These are phyloP conservation scores for Cephalopholis sonnerati DNA, from an alignment of 2,113 vertebrate species.

Conservation along the genomic window DNA sequence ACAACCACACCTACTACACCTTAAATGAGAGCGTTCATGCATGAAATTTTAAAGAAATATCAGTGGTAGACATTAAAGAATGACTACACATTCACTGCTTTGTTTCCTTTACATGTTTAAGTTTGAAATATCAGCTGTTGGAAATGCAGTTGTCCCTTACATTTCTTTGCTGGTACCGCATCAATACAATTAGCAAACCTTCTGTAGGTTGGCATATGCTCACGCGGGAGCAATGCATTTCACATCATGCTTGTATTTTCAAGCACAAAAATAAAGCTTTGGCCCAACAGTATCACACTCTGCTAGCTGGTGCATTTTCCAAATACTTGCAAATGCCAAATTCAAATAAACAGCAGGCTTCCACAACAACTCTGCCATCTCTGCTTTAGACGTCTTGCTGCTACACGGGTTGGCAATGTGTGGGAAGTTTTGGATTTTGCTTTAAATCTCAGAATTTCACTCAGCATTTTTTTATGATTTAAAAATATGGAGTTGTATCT, in stretches of 20 bases:
- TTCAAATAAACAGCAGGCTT: conserved; percentile 5
- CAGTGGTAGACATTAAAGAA: conserved; percentile 31
- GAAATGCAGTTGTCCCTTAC: conserved; percentile 41
- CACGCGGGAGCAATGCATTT: conserved; percentile 27
- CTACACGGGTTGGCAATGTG: conserved; percentile 16
- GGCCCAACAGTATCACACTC: conserved; percentile 19
- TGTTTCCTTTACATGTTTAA: conserved; percentile 13
- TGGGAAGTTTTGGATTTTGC: conserved; percentile 15
- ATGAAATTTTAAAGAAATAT: conserved; percentile 66
- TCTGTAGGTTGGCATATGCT: conserved; percentile 10
- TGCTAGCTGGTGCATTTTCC: conserved; percentile 8
- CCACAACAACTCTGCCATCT: conserved; percentile 26
- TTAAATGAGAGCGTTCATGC: conserved; percentile 66
- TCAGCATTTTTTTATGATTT: neutral
- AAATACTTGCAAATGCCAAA: conserved; percentile 2
- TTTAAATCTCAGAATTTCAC: neutral
- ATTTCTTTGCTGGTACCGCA: neutral
- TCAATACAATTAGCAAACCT: neutral
- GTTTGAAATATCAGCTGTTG: conserved; percentile 39
- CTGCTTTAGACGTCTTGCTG: conserved; percentile 14
- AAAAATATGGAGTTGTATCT: neutral
- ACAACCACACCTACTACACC: conserved; percentile 56
- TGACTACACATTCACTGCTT: conserved; percentile 32
- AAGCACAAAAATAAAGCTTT: conserved; percentile 26
- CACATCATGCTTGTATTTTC: conserved; percentile 38